A percentile compares a stretch with the other conserved stretches of the same genome.
Evolutionary conservation across 2,888 invertebrate species (phyloP).

Genomic region (Serripes groenlandicus): DNA sequence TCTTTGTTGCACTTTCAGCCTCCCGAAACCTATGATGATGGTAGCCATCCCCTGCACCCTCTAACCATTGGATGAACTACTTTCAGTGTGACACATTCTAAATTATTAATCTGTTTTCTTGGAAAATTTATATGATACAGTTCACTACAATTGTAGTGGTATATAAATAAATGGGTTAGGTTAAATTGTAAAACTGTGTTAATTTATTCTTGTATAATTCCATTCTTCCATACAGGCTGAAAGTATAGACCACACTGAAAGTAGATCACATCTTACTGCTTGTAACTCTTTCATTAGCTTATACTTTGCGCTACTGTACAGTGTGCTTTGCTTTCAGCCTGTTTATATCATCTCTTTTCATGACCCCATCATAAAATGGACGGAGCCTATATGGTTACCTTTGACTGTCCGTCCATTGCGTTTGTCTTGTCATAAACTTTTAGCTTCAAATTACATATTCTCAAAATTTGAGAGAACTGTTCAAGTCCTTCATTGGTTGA

Average conservation of each 20-base stretch:
- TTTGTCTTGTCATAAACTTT: too few species aligned
- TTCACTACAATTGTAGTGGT: not conserved
- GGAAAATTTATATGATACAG: not conserved
- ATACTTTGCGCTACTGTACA: constrained; percentile 27
- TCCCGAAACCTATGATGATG: constrained; percentile 50
- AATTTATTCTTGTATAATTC: constrained; percentile 22
- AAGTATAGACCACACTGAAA: constrained; percentile 59
- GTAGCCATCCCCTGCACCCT: constrained; percentile 1
- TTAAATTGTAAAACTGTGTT: not conserved
- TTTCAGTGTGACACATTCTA: constrained; percentile 52
- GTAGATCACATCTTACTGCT: constrained; percentile 13
- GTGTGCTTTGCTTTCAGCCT: constrained; percentile 66
- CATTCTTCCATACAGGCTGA: constrained; percentile 42
- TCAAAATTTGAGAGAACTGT: too few species aligned
- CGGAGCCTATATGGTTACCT: too few species aligned
- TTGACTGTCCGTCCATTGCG: too few species aligned
- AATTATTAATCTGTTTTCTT: not conserved
- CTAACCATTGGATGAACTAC: constrained; percentile 12
- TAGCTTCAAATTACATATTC: too few species aligned
- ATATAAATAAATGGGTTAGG: constrained; percentile 4
- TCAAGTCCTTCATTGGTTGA: too few species aligned
- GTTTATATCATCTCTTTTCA: too few species aligned
- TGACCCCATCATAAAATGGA: too few species aligned
- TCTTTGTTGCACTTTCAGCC: constrained; percentile 30
- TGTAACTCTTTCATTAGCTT: not conserved